Evolutionary conservation across 2,888 invertebrate species (phyloP).

Genomic region (Acanthoscelides obtectus): DNA sequence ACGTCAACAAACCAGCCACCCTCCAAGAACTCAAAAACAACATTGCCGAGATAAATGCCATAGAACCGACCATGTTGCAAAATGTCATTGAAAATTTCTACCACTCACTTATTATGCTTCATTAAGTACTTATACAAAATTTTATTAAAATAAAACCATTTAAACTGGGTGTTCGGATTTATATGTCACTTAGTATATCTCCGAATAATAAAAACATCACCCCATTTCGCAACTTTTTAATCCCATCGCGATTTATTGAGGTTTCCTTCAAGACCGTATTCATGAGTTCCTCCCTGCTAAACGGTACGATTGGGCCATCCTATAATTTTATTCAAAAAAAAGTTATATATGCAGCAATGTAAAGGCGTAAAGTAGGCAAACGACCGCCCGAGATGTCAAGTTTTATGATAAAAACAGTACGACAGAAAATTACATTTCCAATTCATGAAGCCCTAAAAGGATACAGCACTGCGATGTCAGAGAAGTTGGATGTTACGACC

Average conservation of each 20-base stretch:
- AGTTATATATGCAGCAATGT: background rate
- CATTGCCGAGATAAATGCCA: too few species aligned
- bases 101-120: too few species aligned
- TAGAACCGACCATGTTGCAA: too few species aligned
- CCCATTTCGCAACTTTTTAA: background rate
- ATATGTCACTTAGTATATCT: too few species aligned
- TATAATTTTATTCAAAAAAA: background rate
- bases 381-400: slow-evolving; percentile 17
- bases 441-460: slow-evolving; percentile 40
- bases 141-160: too few species aligned
- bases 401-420: slow-evolving; percentile 38
- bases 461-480: slow-evolving; percentile 1
- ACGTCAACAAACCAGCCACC: too few species aligned
- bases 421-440: slow-evolving; percentile 46
- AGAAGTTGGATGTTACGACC: background rate
- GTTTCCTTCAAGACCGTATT: background rate
- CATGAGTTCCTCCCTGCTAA: background rate
- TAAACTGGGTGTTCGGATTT: too few species aligned
- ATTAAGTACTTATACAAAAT: too few species aligned
- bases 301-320: background rate
- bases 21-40: too few species aligned
- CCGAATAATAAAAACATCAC: background rate
- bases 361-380: background rate
- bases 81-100: too few species aligned
- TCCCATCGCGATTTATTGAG: background rate